These are phyloP conservation scores for Clunio marinus DNA, from an alignment of 2,888 invertebrate genomes.

Conservation along the genomic window DNA sequence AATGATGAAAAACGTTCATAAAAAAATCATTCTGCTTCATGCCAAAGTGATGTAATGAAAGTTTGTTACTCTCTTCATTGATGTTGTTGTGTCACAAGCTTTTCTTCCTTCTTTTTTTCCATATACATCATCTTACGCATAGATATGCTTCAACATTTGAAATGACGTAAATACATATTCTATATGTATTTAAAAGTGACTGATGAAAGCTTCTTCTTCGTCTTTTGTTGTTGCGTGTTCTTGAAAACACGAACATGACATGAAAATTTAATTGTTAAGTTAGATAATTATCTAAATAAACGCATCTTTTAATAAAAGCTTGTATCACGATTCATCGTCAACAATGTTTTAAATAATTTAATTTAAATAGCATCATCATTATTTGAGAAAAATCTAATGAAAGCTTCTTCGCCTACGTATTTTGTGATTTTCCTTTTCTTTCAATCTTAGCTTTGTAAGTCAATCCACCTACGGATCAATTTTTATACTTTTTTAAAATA, in stretches of 20 bases:
- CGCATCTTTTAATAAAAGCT: neutral
- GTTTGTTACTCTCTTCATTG: constrained; percentile 12
- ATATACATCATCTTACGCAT: neutral
- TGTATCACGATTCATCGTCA: neutral
- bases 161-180: too few relatives aligned
- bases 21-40: constrained; percentile 14
- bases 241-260: neutral
- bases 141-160: neutral
- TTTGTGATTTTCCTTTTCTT: neutral
- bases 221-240: neutral
- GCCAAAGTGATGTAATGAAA: constrained; percentile 19
- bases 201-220: neutral
- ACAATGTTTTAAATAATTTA: neutral
- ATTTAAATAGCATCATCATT: too few relatives aligned
- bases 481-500: too few relatives aligned
- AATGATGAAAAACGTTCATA: constrained; percentile 32
- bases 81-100: neutral
- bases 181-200: too few relatives aligned
- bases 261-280: neutral
- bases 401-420: neutral
- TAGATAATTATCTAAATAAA: neutral
- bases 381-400: neutral
- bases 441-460: too few relatives aligned
- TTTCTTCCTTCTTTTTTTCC: neutral
- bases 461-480: too few relatives aligned